Base-by-base conservation (phyloP, 2,888 invertebrate species). In the Drosophila recens region DNA sequence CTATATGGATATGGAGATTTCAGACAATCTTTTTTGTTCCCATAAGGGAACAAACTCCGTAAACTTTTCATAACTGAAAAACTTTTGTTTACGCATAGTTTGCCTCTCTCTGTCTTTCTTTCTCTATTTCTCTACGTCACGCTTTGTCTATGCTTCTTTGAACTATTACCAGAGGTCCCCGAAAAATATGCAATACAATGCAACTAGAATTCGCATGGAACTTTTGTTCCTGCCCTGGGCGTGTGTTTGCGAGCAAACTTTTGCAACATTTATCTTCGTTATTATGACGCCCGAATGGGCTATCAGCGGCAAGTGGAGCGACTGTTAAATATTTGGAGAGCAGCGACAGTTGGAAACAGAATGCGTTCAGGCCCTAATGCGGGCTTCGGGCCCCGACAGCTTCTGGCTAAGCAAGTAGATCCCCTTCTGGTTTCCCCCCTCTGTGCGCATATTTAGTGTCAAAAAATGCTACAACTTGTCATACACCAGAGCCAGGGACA, bases 201-300 rank as follows among this genome's bases (percentile, higher is more conserved):
- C 82, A 87, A 74, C 75, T 68, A 30, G 66, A 67, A 66, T 74
- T 59, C 67, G 75, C 59, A 78, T 49, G 52, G 52, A 67, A 48
- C 38, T 53, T 45, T 42, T 58, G 45, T 33, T 13, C 0, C 33
- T 23, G 54, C 43, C 38, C 57, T 56, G 65, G 79, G 64, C 53
- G 69, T 71, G 71, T 77, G 67, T 69, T 58, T 82, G 68, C 46
- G 27, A 61, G 75, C 59, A 83, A 86, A 87, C 68, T 90, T 90
- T 83, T 57, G 70, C 67, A 79, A 79, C 86, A 87, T 87, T 87
- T 87, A 87, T 87, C 86, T 90, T 87, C 90, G 89, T 87, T 90
- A 86, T 88, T 88, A 86, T 89, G 87, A 89, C 87, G 86, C 86
- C 88, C 90, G 76, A 86, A 86, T 88, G 86, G 88, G 90, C 86